These are phyloP conservation scores for Elanus axillaris DNA, from an alignment of 2,113 vertebrate species.

Conservation along the genomic window DNA sequence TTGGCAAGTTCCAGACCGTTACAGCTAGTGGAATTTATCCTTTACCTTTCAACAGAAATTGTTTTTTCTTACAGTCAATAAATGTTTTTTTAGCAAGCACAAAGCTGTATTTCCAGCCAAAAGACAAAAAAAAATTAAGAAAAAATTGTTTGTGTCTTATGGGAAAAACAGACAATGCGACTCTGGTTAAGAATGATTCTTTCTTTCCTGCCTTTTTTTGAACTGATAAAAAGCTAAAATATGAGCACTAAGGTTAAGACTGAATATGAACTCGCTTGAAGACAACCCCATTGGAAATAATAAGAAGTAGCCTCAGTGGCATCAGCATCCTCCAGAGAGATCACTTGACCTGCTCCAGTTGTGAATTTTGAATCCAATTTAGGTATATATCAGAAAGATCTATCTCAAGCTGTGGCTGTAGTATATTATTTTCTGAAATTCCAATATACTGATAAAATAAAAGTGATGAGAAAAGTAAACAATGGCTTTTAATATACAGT, in stretches of 20 bases:
- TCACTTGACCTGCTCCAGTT: not conserved
- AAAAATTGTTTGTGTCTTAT: not conserved
- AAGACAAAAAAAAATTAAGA: not conserved
- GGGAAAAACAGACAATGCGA: not conserved
- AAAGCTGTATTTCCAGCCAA: not conserved
- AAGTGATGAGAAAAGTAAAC: not conserved
- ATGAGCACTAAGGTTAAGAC: not conserved
- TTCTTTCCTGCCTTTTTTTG: not conserved
- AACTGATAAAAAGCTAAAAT: not conserved
- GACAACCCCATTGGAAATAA: not conserved
- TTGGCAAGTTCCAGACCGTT: not conserved
- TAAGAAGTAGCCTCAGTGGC: not conserved
- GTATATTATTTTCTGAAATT: constrained; percentile 29
- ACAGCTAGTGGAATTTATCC: not conserved
- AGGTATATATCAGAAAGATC: not conserved
- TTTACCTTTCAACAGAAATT: not conserved
- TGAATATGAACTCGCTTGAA: not conserved
- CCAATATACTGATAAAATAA: not conserved
- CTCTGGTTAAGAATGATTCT: not conserved
- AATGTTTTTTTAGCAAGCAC: not conserved
- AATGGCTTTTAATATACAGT: not conserved
- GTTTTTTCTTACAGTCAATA: not conserved
- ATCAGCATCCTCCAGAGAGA: not conserved
- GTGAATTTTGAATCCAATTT: constrained; percentile 6
- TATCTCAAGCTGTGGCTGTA: not conserved